A percentile compares a stretch with the other conserved stretches of the same genome.
These are phyloP conservation scores for Myanophis thanlyinensis DNA, from an alignment of 2,113 vertebrate species.

Conservation along the genomic window DNA sequence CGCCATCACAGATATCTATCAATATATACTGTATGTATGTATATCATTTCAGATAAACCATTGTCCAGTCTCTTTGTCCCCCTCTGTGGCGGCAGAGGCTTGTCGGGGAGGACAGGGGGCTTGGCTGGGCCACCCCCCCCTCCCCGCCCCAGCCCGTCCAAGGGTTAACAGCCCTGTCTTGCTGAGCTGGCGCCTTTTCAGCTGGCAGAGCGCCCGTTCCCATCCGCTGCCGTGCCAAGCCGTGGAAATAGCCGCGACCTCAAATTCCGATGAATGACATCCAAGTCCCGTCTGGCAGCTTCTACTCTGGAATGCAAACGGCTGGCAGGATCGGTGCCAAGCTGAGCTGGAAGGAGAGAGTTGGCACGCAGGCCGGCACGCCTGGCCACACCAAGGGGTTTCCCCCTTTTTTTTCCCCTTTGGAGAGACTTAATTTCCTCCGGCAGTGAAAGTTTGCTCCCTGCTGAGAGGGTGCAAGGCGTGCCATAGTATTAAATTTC, in stretches of 20 bases:
- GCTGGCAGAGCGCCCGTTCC: constrained; percentile 53
- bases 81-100: too few species aligned
- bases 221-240: neutral
- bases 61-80: too few species aligned
- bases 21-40: too few species aligned
- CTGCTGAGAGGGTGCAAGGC: neutral
- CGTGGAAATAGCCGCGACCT: too few species aligned
- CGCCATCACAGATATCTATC: too few species aligned
- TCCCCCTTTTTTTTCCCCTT: neutral
- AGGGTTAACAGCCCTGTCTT: neutral
- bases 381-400: neutral
- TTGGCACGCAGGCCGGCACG: neutral
- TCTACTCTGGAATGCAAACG: neutral
- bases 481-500: too few species aligned
- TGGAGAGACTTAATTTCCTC: neutral
- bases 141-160: too few species aligned
- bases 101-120: neutral
- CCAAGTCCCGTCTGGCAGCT: constrained; percentile 25
- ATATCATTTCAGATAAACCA: too few species aligned
- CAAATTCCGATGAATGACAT: neutral
- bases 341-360: too few species aligned
- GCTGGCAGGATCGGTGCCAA: neutral
- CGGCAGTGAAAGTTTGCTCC: neutral
- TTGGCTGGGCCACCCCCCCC: neutral
- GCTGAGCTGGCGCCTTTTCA: constrained; percentile 47